Conservation (phyloP, 2,888 invertebrate genomes). For the Ochropleura plecta region DNA sequence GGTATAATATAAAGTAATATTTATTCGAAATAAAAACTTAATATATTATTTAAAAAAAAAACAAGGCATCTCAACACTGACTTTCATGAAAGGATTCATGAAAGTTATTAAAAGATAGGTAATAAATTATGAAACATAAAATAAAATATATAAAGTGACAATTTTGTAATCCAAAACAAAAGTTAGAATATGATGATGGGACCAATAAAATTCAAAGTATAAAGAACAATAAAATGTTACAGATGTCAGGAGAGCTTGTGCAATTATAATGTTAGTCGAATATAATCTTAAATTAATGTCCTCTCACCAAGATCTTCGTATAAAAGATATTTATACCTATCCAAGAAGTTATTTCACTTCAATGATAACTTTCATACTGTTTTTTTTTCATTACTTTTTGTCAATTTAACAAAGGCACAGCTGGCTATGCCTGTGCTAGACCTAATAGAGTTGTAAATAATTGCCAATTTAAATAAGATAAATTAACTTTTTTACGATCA, state of each 20-base stretch:
- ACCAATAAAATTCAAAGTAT: background rate
- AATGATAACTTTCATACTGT: background rate
- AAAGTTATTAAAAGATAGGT: background rate
- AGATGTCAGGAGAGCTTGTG: background rate
- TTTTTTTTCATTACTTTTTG: background rate
- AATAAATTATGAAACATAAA: background rate
- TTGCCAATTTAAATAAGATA: constrained; percentile 42
- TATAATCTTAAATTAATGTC: background rate
- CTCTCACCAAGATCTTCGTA: background rate
- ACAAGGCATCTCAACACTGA: background rate
- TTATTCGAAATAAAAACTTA: background rate
- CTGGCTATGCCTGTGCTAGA: constrained; percentile 14
- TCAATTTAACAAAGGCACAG: constrained; percentile 23
- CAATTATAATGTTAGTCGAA: background rate
- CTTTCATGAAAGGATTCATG: too few species aligned
- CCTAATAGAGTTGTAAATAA: constrained; percentile 45
- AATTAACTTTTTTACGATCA: constrained; percentile 41
- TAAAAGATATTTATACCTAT: background rate
- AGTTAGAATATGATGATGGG: background rate
- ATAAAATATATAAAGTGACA: background rate
- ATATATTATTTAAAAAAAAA: background rate
- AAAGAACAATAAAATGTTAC: background rate
- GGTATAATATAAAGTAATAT: background rate
- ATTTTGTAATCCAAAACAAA: background rate
- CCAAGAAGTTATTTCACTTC: constrained; percentile 6